Base-by-base conservation (phyloP, 2,113 vertebrate genomes). In the Eidolon helvum region DNA sequence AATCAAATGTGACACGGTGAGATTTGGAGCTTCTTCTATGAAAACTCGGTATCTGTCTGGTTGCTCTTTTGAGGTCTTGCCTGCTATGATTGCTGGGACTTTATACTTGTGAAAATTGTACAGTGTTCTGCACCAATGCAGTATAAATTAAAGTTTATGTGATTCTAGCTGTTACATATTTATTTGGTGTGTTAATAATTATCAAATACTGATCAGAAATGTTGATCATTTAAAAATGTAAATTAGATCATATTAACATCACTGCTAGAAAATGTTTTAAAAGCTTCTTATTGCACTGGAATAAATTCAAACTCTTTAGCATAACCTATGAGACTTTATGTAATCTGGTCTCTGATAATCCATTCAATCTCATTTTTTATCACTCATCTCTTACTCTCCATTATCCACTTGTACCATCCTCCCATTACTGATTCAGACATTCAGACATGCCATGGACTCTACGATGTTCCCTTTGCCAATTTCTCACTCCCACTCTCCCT, bases 191-290 rank as follows among this genome's bases (percentile, higher is more conserved):
- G 35, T 66, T 57, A 69, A 10, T 48, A n/a, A 77, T 91, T 80
- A 50, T 45, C 24, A 91, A 91, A 93, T 59, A 28, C 59, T 97
- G 40, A 69, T 83, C 28, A 77, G 71, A 93, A 84, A 85, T 77
- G 19, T 12, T 75, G 19, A 61, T 61, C 21, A 59, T 59, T 88
- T 88, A 91, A 69, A 19, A 33, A 16, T 48, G 26, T 43, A 74
- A 69, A 85, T 79, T 63, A 16, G 22, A 80, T 91, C 21, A 53
- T 53, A 19, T 65, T 74, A 93, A 12, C 6, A 77, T 88, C 11
- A 16, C 14, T 55, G 0, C 4, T 63, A 18, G 26, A 69, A 53
- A 83, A 84, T 26, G 50, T 33, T 91, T 87, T 50, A 50, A 93
- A 85, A 88, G 8, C 5, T 55, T 80, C 33, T 68, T 28, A 28